Percentiles rank a stretch among this genome's conserved stretches.
Evolutionary conservation across 2,888 invertebrate species (phyloP).

Genomic region (Lymantria monacha): DNA sequence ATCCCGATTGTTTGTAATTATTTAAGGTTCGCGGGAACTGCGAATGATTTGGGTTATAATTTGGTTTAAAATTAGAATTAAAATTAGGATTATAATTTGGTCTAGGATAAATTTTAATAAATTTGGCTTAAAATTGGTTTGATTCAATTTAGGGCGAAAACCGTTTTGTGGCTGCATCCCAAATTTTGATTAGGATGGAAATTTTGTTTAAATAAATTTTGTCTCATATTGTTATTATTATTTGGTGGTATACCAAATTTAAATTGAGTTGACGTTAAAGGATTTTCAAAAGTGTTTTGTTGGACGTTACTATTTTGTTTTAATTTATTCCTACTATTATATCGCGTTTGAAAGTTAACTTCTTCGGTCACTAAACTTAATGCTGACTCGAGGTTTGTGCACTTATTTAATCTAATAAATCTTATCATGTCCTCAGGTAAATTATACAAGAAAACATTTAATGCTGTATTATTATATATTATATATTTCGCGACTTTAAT

Average conservation of each 20-base stretch:
- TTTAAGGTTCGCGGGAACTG: background rate
- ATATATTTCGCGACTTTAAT: conserved; percentile 2
- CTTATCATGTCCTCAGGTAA: conserved; percentile 4
- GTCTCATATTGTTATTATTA: background rate
- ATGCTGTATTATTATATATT: conserved; percentile 2
- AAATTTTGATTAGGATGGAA: no score
- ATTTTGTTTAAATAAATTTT: background rate
- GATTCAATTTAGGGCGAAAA: background rate
- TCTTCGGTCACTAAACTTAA: conserved; percentile 1
- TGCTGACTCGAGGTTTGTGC: background rate
- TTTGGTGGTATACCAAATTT: background rate
- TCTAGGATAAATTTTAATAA: background rate
- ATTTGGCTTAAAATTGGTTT: background rate
- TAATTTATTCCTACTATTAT: background rate
- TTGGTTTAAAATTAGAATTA: background rate
- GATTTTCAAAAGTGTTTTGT: background rate
- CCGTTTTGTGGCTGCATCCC: no score
- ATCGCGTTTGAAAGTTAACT: conserved; percentile 1
- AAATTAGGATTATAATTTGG: background rate
- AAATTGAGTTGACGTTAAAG: background rate
- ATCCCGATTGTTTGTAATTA: background rate
- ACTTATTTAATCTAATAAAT: conserved; percentile 3
- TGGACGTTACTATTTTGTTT: background rate
- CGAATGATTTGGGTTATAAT: background rate
- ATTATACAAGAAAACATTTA: conserved; percentile 5